Conservation (phyloP, 2,113 vertebrate genomes). For the Sebastes fasciatus region DNA sequence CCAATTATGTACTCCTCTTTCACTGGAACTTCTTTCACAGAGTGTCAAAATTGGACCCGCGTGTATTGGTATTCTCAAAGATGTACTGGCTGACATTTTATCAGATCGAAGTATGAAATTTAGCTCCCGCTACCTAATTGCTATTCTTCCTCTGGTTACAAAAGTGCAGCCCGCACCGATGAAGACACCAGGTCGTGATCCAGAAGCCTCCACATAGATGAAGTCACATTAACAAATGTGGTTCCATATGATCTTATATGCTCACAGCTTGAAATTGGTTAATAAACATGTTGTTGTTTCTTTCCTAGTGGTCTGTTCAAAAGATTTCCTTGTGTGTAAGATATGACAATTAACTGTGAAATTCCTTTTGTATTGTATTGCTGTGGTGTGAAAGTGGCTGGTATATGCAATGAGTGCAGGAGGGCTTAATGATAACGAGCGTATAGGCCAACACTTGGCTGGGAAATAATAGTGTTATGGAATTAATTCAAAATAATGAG, state of each 20-base stretch:
- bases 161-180: background rate
- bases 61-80: conserved; percentile 30
- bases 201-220: background rate
- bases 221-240: background rate
- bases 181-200: background rate
- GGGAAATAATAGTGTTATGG: background rate
- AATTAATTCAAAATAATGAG: background rate
- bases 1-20: conserved; percentile 7
- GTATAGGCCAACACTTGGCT: background rate
- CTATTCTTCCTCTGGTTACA: background rate
- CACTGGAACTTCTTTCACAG: background rate
- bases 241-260: background rate
- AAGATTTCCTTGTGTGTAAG: background rate
- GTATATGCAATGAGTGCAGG: too few species aligned
- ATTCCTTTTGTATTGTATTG: too few species aligned
- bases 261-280: background rate
- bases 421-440: conserved; percentile 1
- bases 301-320: background rate
- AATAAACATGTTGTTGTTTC: background rate
- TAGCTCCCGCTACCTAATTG: conserved; percentile 32
- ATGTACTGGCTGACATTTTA: conserved; percentile 40
- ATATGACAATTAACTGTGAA: conserved; percentile 20
- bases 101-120: conserved; percentile 20
- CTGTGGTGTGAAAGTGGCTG: too few species aligned
- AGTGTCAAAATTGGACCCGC: background rate